Percentiles rank a stretch among this genome's conserved stretches.
Conservation (phyloP, 2,888 invertebrate species). For the Encarsia formosa region DNA sequence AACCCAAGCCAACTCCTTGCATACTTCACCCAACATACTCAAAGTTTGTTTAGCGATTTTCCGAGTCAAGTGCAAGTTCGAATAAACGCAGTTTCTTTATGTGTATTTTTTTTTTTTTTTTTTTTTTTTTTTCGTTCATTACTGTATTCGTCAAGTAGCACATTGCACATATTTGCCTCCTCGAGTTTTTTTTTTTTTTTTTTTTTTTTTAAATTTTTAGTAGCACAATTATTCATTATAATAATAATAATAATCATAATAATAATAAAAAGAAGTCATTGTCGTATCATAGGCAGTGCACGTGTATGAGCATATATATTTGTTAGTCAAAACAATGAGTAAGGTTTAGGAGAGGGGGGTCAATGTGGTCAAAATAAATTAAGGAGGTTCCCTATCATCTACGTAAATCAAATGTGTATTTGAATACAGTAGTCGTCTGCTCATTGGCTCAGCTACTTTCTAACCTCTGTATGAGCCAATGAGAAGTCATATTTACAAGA, state of each 20-base stretch:
- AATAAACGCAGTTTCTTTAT: not conserved
- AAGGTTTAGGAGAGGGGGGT: constrained; percentile 47
- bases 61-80: constrained; percentile 3
- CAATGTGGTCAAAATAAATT: constrained; percentile 51
- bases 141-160: constrained; percentile 24
- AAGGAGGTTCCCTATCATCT: too few species aligned
- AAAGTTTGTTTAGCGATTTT: constrained; percentile 1
- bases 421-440: too few species aligned
- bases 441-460: too few species aligned
- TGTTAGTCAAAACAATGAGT: constrained; percentile 43
- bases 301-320: constrained; percentile 43
- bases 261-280: too few species aligned
- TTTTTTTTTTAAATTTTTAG: too few species aligned
- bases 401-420: too few species aligned
- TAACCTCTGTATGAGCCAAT: too few species aligned
- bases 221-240: too few species aligned
- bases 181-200: constrained; percentile 19
- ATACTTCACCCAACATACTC: constrained; percentile 34
- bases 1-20: constrained; percentile 48
- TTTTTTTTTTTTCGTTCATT: not conserved
- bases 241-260: too few species aligned
- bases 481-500: too few species aligned
- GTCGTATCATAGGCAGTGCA: constrained; percentile 39
- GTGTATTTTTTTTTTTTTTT: not conserved
- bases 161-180: constrained; percentile 29